These are phyloP conservation scores for Mizuhopecten yessoensis DNA, from an alignment of 1,140 invertebrate species.

Conservation along the genomic window DNA sequence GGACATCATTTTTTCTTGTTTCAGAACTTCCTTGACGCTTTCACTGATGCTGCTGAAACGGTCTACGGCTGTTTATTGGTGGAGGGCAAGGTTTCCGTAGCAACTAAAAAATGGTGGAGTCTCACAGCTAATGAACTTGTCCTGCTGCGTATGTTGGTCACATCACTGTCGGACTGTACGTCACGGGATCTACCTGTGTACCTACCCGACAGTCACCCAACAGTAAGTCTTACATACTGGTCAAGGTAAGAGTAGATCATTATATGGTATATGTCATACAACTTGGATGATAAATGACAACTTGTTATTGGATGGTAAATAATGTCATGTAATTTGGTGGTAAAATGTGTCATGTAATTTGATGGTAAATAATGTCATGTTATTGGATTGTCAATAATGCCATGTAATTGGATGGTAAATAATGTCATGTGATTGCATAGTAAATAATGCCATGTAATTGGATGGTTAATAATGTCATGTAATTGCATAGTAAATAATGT, in stretches of 20 bases:
- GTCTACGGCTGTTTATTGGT: constrained; percentile 91
- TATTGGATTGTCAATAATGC: too few relatives aligned
- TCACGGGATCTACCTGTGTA: constrained; percentile 91
- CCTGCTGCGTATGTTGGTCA: constrained; percentile 88
- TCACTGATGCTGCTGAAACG: constrained; percentile 90
- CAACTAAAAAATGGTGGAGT: constrained; percentile 91
- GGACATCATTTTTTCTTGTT: constrained; percentile 73
- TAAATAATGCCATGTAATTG: too few relatives aligned
- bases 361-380: too few relatives aligned
- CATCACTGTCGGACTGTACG: constrained; percentile 87
- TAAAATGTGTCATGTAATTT: too few relatives aligned
- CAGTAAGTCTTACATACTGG: constrained; percentile 84
- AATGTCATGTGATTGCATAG: too few relatives aligned
- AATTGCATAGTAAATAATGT: too few relatives aligned
- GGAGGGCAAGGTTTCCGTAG: constrained; percentile 89
- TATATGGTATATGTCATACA: neutral
- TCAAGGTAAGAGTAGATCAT: too few relatives aligned
- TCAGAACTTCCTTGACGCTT: constrained; percentile 90
- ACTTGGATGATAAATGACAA: neutral
- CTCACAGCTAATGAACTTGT: constrained; percentile 89
- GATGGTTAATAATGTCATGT: too few relatives aligned
- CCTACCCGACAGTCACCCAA: constrained; percentile 92
- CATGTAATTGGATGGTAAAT: too few relatives aligned
- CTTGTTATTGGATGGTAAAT: too few relatives aligned
- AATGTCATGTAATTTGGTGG: too few relatives aligned